Percentiles rank a stretch among this genome's conserved stretches.
These are phyloP conservation scores for Ormyrus thymus DNA, from an alignment of 2,888 invertebrate genomes.

Conservation along the genomic window DNA sequence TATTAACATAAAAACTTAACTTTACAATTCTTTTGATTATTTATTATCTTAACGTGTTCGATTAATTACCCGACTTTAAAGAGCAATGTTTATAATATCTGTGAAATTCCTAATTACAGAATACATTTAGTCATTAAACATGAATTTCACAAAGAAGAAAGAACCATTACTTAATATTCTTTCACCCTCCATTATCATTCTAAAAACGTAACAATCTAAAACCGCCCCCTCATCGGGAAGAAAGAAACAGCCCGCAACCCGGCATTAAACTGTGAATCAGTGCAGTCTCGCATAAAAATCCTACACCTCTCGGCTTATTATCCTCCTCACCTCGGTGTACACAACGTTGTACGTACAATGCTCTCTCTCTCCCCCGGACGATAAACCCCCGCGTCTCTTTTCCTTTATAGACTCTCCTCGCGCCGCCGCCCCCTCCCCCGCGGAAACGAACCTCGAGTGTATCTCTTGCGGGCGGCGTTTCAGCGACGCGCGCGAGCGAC, in stretches of 20 bases:
- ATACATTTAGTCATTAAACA: too few relatives aligned
- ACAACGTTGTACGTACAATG: too few relatives aligned
- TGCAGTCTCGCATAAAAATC: neutral
- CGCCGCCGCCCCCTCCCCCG: neutral
- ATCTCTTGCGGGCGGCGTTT: slow-evolving; percentile 8
- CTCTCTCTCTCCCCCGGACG: slow-evolving; percentile 56
- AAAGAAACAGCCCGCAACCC: neutral
- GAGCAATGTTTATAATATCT: too few relatives aligned
- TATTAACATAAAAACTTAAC: too few relatives aligned
- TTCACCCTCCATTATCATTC: too few relatives aligned
- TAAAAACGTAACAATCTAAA: too few relatives aligned
- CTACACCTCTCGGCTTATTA: slow-evolving; percentile 20
- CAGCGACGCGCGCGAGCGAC: neutral
- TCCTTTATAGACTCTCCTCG: slow-evolving; percentile 33
- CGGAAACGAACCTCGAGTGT: slow-evolving; percentile 28
- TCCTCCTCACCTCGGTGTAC: slow-evolving; percentile 48
- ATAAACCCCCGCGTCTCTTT: slow-evolving; percentile 55
- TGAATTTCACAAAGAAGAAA: too few relatives aligned
- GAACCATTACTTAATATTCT: too few relatives aligned
- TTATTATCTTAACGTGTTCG: too few relatives aligned
- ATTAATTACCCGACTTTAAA: too few relatives aligned
- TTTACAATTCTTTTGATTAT: too few relatives aligned
- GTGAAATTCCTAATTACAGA: too few relatives aligned
- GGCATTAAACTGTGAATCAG: slow-evolving; percentile 29
- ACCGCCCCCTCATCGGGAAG: neutral